phyloP scores from a whole-genome alignment of 2,113 vertebrate species.

The Atlantisia rogersi region DNA sequence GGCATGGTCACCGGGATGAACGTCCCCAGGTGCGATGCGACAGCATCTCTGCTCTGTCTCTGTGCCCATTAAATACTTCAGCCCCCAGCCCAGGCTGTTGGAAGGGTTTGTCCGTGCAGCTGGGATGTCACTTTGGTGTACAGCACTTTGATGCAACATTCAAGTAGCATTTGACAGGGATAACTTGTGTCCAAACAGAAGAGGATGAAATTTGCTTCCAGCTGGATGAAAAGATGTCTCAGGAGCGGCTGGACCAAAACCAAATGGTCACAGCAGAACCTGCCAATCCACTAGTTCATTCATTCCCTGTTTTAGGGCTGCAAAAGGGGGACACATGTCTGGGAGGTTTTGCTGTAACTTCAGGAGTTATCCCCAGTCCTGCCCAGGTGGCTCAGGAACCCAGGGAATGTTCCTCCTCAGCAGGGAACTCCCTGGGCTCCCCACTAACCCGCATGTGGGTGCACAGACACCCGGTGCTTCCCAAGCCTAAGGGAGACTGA shows the following conservation, averaged over 20 bases:
- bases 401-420: background rate
- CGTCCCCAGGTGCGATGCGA: background rate
- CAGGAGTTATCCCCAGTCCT: background rate
- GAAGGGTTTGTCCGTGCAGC: background rate
- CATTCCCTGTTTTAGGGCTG: background rate
- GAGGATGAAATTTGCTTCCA: background rate
- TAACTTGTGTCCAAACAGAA: background rate
- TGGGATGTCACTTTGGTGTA: background rate
- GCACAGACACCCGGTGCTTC: background rate
- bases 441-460: background rate
- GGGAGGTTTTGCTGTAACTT: background rate
- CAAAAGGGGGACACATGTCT: background rate
- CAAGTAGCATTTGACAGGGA: background rate
- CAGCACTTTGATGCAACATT: background rate
- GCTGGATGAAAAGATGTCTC: background rate
- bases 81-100: background rate
- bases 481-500: background rate
- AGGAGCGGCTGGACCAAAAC: background rate
- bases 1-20: background rate
- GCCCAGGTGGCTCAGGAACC: fast-evolving
- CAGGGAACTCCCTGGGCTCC: background rate
- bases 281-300: background rate
- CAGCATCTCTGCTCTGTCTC: background rate
- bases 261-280: background rate
- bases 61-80: background rate